These are phyloP conservation scores for Pelosia muscerda DNA, from an alignment of 2,888 invertebrate genomes.

Conservation along the genomic window DNA sequence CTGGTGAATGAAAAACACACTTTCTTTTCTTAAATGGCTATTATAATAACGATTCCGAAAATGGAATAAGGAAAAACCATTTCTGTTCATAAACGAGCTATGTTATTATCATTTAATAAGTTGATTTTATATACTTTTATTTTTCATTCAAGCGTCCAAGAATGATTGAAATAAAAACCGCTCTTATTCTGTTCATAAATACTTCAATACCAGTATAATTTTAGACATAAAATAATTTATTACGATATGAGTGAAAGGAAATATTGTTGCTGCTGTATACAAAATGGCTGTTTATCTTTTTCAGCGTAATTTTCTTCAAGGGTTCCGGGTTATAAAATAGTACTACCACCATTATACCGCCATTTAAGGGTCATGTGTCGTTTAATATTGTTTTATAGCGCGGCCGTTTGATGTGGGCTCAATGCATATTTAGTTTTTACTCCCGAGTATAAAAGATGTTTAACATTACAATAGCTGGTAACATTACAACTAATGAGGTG, in stretches of 20 bases:
- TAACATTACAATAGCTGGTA: not conserved
- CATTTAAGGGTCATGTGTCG: conserved; percentile 51
- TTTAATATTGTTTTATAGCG: conserved; percentile 54
- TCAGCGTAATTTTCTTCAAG: conserved; percentile 43
- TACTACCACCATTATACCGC: conserved; percentile 52
- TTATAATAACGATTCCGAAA: not conserved
- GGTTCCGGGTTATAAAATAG: conserved; percentile 54
- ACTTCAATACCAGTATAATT: conserved; percentile 12
- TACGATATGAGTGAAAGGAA: conserved; percentile 29
- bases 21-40: not conserved
- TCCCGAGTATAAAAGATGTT: conserved; percentile 26
- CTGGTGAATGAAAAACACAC: not conserved
- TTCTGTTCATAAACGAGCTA: not conserved
- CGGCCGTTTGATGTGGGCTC: conserved; percentile 45
- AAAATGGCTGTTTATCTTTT: conserved; percentile 41
- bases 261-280: conserved; percentile 25
- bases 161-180: conserved; percentile 1
- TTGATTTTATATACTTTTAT: not conserved
- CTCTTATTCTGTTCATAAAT: conserved; percentile 12
- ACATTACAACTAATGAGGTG: conserved; percentile 4
- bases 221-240: conserved; percentile 33
- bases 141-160: not conserved
- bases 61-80: not conserved
- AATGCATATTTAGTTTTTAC: conserved; percentile 42
- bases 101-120: not conserved